Conservation (phyloP, 2,113 vertebrate species). For the Microtus pennsylvanicus region DNA sequence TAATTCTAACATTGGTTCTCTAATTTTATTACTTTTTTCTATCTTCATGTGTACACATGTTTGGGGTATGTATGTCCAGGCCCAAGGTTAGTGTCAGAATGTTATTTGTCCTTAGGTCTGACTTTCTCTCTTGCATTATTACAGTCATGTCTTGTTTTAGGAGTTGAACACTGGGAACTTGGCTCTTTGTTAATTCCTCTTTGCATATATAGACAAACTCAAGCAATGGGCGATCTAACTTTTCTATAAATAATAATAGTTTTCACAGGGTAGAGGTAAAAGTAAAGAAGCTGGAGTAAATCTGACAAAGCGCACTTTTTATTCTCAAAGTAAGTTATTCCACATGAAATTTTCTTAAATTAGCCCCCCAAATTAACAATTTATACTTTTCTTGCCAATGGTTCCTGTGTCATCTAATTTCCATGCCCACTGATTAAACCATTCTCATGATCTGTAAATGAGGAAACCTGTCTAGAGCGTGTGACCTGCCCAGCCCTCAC, state of each 20-base stretch:
- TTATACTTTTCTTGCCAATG: neutral
- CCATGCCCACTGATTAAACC: neutral
- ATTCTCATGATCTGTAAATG: neutral
- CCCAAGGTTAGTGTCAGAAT: neutral
- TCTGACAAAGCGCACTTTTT: neutral
- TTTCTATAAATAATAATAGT: neutral
- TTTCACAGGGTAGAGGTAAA: neutral
- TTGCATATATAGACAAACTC: neutral
- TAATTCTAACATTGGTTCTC: neutral
- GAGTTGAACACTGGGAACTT: neutral
- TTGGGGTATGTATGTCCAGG: neutral
- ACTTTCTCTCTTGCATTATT: neutral
- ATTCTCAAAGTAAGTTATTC: neutral
- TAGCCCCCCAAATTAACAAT: neutral
- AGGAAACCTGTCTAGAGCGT: neutral
- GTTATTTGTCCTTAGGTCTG: neutral
- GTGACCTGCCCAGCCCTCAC: neutral
- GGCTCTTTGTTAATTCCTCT: neutral
- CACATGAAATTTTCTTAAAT: neutral
- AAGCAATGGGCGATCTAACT: neutral
- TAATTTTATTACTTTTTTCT: neutral
- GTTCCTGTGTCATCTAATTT: neutral
- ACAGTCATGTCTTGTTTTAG: neutral
- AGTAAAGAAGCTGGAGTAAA: neutral
- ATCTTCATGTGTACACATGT: neutral